Evolutionary conservation across 2,797 vertebrate genomes (phyloP).

Genomic region (Adelosebastes latens): DNA sequence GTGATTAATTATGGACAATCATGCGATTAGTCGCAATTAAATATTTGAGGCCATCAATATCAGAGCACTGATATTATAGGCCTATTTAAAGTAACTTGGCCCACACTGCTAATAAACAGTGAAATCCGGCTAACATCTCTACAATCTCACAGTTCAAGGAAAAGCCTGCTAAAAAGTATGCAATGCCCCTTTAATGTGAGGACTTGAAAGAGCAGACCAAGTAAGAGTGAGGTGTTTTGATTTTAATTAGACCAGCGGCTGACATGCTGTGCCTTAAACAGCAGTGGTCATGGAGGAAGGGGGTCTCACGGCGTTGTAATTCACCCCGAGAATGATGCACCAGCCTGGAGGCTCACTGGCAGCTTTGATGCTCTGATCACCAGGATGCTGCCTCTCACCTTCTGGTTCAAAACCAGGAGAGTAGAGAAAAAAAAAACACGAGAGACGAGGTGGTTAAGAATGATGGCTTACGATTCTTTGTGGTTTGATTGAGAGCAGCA

Average conservation of each 20-base stretch:
- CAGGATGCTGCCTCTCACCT: constrained; percentile 68
- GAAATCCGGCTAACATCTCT: fast-evolving
- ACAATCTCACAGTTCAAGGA: not conserved
- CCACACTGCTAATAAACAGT: not conserved
- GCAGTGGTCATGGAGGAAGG: constrained; percentile 47
- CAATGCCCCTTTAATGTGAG: not conserved
- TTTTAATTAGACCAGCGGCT: constrained; percentile 34
- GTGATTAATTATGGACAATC: too few relatives aligned
- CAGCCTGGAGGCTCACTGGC: constrained; percentile 69
- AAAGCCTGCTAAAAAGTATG: not conserved
- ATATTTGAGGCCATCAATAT: too few relatives aligned
- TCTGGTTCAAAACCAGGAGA: constrained; percentile 61
- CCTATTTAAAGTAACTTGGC: too few relatives aligned
- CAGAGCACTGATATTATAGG: too few relatives aligned
- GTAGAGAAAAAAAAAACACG: constrained; percentile 20
- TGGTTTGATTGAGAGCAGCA: constrained; percentile 76
- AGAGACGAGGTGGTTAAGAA: constrained; percentile 56
- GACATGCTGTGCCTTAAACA: constrained; percentile 41
- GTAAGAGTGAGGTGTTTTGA: constrained; percentile 16
- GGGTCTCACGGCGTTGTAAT: constrained; percentile 30
- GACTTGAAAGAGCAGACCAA: not conserved
- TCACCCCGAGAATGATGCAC: constrained; percentile 48
- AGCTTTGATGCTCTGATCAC: constrained; percentile 80
- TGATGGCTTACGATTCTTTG: constrained; percentile 66
- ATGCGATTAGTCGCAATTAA: too few relatives aligned